Evolutionary conservation across 2,888 invertebrate genomes (phyloP), one percentile per base, ranked within the genome.

Genomic region (Ophraella communa): DNA sequence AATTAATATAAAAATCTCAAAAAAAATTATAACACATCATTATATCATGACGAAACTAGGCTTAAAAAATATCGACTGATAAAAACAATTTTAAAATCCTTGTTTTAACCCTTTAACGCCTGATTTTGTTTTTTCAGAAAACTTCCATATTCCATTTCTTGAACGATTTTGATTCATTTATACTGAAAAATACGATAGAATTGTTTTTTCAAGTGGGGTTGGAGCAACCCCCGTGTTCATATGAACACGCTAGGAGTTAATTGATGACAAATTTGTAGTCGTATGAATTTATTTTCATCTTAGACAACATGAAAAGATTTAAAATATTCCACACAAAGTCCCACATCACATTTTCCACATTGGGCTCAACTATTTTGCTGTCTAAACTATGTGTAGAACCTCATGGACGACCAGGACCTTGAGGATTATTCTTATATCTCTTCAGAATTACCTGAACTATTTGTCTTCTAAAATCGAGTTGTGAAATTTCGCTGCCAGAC

Each of bases 321-420:
- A 30, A 52, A 52, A 52, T 30, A 52, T 52, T 27, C 27, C 27
- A 52, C 24, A 27, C 52, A 27, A 52, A 52, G 52, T 5, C 52
- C 52, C 27, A 52, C 52, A 18, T 27, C 18, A 52, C 27, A 52
- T 14, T 52, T 52, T 23, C 52, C 27, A 27, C 52, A 27, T 52
- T 52, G 52, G 27, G 52, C 27, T 14, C 52, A 30, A 52, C 3
- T 18, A 27, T 30, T 52, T 27, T 27, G 18, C 52, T 27, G n/a
- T 27, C 52, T 24, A 52, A 27, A 27, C 52, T 11, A 30, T 5
- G n/a, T 52, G 21, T 52, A 27, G 30, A 52, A 17, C 52, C 52
- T 52, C 52, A 4, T 52, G 52, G 52, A 27, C n/a, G 52, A 27
- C 52, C 52, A 27, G 52, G 52, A 52, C 52, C 52, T 52, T 52